Percentiles rank a stretch among this genome's conserved stretches.
Conservation (phyloP, 2,888 invertebrate genomes). For the Lasioglossum malachurum region DNA sequence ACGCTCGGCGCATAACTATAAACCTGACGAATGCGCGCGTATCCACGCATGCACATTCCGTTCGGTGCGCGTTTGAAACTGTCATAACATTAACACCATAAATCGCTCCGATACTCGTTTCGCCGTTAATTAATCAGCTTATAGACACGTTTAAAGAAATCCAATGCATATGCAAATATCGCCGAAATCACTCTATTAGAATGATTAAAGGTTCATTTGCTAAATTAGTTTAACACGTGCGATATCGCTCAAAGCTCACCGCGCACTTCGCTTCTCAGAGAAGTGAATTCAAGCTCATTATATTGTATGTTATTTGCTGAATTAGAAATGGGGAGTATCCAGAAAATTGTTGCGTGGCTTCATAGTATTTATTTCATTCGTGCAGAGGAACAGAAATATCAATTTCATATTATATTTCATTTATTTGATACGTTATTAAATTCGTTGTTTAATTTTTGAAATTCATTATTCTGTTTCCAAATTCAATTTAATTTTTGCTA, state of each 20-base stretch:
- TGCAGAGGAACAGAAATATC: background rate
- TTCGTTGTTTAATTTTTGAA: too few relatives aligned
- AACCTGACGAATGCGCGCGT: constrained; percentile 50
- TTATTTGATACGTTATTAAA: too few relatives aligned
- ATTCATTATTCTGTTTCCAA: background rate
- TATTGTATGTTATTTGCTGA: background rate
- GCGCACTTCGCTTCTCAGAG: background rate
- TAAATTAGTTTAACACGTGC: background rate
- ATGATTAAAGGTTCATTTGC: background rate
- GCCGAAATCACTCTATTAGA: background rate
- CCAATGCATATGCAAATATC: background rate
- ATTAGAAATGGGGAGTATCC: background rate
- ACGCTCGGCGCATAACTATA: constrained; percentile 47
- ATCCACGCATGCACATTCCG: constrained; percentile 27
- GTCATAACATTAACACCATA: constrained; percentile 21
- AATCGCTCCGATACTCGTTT: constrained; percentile 29
- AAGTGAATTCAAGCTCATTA: background rate
- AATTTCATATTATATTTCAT: too few relatives aligned
- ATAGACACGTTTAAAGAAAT: background rate
- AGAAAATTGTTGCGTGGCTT: background rate
- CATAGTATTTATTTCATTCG: background rate
- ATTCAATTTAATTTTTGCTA: background rate
- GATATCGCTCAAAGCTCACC: background rate
- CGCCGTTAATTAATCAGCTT: background rate
- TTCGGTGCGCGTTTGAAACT: constrained; percentile 20